Conservation (phyloP, 2,888 invertebrate species). For the Microctonus brassicae region DNA sequence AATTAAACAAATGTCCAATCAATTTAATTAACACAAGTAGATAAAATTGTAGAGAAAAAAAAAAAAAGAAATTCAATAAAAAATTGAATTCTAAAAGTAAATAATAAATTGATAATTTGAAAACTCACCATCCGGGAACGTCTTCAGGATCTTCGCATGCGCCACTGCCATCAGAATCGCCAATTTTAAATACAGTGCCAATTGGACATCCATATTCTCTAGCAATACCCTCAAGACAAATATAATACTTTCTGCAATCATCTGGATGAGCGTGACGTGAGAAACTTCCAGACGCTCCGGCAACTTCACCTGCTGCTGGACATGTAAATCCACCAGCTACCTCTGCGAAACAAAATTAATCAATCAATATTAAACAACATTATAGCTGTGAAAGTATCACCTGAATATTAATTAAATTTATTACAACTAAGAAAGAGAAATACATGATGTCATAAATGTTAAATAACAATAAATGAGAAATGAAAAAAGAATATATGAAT, state of each 20-base stretch:
- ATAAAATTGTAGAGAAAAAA: background rate
- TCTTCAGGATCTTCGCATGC: constrained; percentile 96
- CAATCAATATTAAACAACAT: background rate
- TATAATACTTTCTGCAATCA: constrained; percentile 95
- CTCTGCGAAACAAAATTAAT: constrained; percentile 74
- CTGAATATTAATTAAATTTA: background rate
- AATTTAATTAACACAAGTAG: background rate
- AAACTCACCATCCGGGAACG: constrained; percentile 93
- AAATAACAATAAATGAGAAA: background rate
- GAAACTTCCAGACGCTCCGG: constrained; percentile 86
- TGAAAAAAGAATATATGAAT: background rate
- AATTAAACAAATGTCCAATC: constrained; percentile 6
- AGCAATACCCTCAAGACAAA: constrained; percentile 90
- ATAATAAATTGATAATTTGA: background rate
- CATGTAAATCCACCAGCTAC: constrained; percentile 91
- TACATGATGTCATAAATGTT: background rate
- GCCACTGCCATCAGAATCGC: constrained; percentile 89
- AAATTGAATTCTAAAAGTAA: no score
- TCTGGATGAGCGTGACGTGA: constrained; percentile 95
- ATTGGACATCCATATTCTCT: constrained; percentile 96
- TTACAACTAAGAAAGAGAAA: background rate
- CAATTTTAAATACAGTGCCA: constrained; percentile 95
- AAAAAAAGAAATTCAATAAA: no score
- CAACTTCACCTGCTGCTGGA: constrained; percentile 85
- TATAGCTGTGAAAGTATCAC: background rate